Percentiles rank a stretch among this genome's conserved stretches.
phyloP scores from a whole-genome alignment of 2,113 vertebrate species.

The Muntiacus reevesi region DNA sequence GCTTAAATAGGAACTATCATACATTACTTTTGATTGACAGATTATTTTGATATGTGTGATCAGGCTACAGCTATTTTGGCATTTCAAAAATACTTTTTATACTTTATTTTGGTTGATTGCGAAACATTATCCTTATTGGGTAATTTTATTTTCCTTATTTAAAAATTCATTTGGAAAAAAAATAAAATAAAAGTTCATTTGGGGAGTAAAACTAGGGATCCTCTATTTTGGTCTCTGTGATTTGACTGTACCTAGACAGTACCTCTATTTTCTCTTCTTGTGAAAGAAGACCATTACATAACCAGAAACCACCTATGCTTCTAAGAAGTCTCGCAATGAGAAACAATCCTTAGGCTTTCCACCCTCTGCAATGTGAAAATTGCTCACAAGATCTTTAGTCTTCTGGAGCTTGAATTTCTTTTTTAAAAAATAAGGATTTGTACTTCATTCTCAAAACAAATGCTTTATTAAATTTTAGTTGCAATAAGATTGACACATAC shows the following conservation, averaged over 20 bases:
- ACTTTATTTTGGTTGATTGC: not conserved
- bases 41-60: not conserved
- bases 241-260: not conserved
- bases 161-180: not conserved
- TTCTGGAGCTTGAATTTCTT: not conserved
- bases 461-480: not conserved
- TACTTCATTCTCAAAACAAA: not conserved
- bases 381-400: not conserved
- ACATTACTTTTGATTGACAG: not conserved
- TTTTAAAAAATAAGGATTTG: not conserved
- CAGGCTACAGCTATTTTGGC: not conserved
- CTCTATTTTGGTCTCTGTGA: not conserved
- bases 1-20: not conserved
- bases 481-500: not conserved
- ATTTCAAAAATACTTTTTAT: not conserved
- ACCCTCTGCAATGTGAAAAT: not conserved
- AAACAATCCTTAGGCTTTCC: not conserved
- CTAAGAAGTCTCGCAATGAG: not conserved
- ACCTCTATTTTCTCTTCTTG: not conserved
- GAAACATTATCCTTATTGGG: not conserved
- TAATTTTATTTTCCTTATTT: slow-evolving; percentile 30
- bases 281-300: not conserved
- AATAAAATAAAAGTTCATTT: not conserved
- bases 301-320: not conserved
- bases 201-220: not conserved